Base-by-base conservation (phyloP, 2,797 vertebrate species). In the Leptodactylus fallax region DNA sequence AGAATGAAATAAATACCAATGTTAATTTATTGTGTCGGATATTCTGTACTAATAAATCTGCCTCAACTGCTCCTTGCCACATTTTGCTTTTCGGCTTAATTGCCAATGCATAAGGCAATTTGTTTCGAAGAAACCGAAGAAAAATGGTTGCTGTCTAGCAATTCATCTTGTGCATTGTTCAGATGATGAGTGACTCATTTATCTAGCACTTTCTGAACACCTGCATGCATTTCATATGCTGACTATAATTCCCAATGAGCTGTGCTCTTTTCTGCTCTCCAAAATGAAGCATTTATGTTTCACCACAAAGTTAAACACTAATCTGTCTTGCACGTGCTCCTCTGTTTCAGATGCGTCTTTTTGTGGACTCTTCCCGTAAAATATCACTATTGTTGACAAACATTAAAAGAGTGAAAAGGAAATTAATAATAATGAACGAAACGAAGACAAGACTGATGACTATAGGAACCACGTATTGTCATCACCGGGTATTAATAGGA, bases 51-150 rank as follows among this genome's bases (percentile, higher is more conserved):
- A 89, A 71, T 84, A 80, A 77, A 88, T 81, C 85, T 69, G 79
- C 61, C 77, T 61, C 47, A 67, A 79, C 90, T 90, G n/a, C 84
- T 85, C 87, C 91, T 91, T 94, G 91, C 93, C 90, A 92, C 91
- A 90, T 91, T 78, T 91, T 91, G 90, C 91, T 93, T 83, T 61
- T 53, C 19, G 61, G 71, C 61, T 86, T 89, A 86, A 89, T 85
- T 89, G 72, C 27, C 60, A 82, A 86, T 81, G 84, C 79, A 79
- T 51, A 36, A 60, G 51, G 63, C 36, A 83, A 87, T 79, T 79
- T 83, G 85, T 83, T 78, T 83, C 13, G 8, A 51, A 79, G 72
- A 72, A 83, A 72, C 27, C 25, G 63, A 83, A 72, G 63, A 83
- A 82, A 86, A 77, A 86, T 72, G 55, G 60, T 56, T 16, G 23